phyloP scores from a whole-genome alignment of 2,888 invertebrate species.

The Phasia obesa region DNA sequence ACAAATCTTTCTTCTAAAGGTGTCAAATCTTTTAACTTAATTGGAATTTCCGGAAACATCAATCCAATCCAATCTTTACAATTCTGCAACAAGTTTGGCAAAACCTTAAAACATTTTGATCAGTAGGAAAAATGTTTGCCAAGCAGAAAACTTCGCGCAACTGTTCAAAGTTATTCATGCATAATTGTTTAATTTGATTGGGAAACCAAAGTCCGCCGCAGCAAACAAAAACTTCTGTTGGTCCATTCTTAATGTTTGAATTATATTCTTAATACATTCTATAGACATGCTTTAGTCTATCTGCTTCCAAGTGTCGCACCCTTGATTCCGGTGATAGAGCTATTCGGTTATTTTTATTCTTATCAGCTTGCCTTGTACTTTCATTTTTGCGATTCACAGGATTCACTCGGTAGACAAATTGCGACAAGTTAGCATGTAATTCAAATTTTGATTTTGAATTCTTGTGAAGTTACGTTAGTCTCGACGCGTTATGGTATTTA shows the following conservation, averaged over 20 bases:
- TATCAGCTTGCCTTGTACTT: slow-evolving; percentile 3
- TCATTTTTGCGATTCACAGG: background rate
- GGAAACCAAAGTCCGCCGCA: slow-evolving; percentile 40
- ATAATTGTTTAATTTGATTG: too few relatives aligned
- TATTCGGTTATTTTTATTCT: slow-evolving; percentile 5
- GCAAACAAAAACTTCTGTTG: slow-evolving; percentile 36
- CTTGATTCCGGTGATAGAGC: background rate
- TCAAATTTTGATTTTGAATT: background rate
- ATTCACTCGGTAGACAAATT: background rate
- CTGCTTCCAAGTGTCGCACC: background rate
- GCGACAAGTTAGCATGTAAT: background rate
- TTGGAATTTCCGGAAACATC: slow-evolving; percentile 23
- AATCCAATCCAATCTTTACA: slow-evolving; percentile 30
- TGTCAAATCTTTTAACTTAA: slow-evolving; percentile 24
- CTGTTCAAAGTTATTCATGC: too few relatives aligned
- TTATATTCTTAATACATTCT: slow-evolving; percentile 1
- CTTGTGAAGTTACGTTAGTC: background rate
- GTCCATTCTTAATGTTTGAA: slow-evolving; percentile 5
- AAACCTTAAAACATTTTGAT: slow-evolving; percentile 19
- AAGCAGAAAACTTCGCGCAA: slow-evolving; percentile 2
- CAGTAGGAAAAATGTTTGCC: slow-evolving; percentile 10
- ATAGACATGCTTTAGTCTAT: background rate
- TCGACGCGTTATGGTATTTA: background rate
- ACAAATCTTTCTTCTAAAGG: slow-evolving; percentile 50
- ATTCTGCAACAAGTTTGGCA: slow-evolving; percentile 32